Conservation (phyloP, 2,797 vertebrate genomes). For the Chelon labrosus region DNA sequence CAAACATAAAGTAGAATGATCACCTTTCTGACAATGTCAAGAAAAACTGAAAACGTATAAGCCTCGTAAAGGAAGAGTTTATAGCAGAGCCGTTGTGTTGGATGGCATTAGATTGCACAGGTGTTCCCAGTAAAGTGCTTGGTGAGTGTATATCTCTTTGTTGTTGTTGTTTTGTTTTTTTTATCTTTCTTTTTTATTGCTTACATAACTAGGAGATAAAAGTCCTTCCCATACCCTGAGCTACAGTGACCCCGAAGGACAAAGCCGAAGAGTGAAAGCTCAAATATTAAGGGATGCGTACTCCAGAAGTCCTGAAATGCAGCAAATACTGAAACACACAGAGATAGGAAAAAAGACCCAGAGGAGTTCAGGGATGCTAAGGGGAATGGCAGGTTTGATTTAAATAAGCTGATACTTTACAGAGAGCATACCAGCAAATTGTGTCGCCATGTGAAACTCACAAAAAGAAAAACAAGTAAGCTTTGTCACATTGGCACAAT, state of each 20-base stretch:
- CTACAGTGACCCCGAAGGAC: constrained; percentile 7
- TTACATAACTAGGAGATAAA: constrained; percentile 25
- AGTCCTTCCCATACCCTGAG: neutral
- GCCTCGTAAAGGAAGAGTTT: neutral
- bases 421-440: neutral
- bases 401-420: neutral
- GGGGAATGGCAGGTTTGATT: neutral
- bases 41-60: constrained; percentile 14
- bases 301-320: constrained; percentile 1
- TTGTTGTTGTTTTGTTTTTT: neutral
- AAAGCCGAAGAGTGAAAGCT: constrained; percentile 21
- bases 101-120: constrained; percentile 21
- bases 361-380: neutral
- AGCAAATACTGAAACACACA: constrained; percentile 1
- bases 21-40: constrained; percentile 6
- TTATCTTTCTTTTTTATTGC: neutral
- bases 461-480: neutral
- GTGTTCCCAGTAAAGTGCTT: constrained; percentile 18
- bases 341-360: neutral
- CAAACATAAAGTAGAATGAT: constrained; percentile 9
- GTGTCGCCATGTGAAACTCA: no score
- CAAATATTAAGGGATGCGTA: constrained; percentile 13
- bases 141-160: constrained; percentile 5
- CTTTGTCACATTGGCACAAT: neutral
- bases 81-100: constrained; percentile 9